Conservation (phyloP, 2,113 vertebrate genomes). For the Sminthopsis crassicaudata region DNA sequence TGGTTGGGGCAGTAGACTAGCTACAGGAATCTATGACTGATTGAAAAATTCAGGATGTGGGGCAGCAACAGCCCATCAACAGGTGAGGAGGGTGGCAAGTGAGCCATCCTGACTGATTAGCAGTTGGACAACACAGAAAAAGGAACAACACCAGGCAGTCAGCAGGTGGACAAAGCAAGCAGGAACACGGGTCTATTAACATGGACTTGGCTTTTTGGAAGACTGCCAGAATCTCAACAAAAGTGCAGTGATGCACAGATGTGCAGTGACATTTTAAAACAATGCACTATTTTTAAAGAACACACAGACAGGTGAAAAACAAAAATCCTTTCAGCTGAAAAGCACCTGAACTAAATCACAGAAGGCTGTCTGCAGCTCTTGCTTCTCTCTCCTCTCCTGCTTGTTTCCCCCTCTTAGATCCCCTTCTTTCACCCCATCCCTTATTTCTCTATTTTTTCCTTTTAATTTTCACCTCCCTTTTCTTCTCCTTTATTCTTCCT, state of each 20-base stretch:
- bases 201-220: not conserved
- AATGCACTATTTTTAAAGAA: slow-evolving; percentile 19
- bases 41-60: not conserved
- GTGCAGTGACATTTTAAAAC: slow-evolving; percentile 17
- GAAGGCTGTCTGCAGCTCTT: not conserved
- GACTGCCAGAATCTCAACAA: slow-evolving; percentile 7
- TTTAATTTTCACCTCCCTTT: not conserved
- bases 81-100: not conserved
- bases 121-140: not conserved
- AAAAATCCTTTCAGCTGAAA: not conserved
- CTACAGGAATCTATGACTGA: not conserved
- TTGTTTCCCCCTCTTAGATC: not conserved
- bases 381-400: too few relatives aligned
- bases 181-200: rapidly evolving
- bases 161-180: rapidly evolving
- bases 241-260: not conserved
- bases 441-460: not conserved
- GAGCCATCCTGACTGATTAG: slow-evolving; percentile 3
- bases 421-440: not conserved
- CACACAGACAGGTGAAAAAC: slow-evolving; percentile 36
- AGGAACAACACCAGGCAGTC: not conserved
- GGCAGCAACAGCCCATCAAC: rapidly evolving
- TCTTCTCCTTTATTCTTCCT: not conserved
- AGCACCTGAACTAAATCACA: not conserved
- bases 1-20: slow-evolving; percentile 48